These are phyloP conservation scores for Spinibarbus caldwelli DNA, from an alignment of 2,797 vertebrate species.

Conservation along the genomic window DNA sequence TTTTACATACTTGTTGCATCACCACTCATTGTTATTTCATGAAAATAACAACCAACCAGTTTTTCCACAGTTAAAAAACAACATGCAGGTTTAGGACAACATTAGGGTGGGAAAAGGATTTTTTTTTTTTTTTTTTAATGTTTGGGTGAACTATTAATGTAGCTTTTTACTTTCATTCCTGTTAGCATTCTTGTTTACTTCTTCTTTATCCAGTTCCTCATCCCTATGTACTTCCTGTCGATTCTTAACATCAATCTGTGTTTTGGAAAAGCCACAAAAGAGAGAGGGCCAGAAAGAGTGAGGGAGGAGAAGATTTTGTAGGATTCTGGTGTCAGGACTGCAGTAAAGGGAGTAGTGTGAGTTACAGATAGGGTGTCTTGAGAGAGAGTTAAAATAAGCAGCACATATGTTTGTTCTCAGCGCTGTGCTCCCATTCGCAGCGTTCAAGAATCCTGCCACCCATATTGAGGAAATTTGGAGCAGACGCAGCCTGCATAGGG, in stretches of 20 bases:
- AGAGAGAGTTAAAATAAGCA: too few relatives aligned
- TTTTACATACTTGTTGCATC: neutral
- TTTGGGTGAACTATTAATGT: neutral
- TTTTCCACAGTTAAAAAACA: neutral
- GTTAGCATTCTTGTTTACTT: neutral
- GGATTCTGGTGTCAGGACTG: neutral
- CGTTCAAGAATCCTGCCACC: neutral
- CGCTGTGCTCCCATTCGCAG: too few relatives aligned
- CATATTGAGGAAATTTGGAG: too few relatives aligned
- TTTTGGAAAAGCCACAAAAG: neutral
- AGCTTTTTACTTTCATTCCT: neutral
- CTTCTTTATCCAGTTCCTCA: neutral
- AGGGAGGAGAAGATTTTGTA: neutral
- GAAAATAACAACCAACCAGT: neutral
- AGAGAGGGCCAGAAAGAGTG: neutral
- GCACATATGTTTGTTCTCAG: neutral
- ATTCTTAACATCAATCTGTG: neutral
- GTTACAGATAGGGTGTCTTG: neutral
- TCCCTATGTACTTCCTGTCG: neutral
- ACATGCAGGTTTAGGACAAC: neutral
- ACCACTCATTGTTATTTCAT: neutral
- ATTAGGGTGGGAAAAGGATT: too few relatives aligned
- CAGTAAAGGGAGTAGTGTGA: neutral
- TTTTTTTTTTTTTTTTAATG: too few relatives aligned
- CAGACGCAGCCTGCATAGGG: neutral